Conservation (phyloP, 1,140 invertebrate genomes). For the Rhagoletis pomonella region DNA sequence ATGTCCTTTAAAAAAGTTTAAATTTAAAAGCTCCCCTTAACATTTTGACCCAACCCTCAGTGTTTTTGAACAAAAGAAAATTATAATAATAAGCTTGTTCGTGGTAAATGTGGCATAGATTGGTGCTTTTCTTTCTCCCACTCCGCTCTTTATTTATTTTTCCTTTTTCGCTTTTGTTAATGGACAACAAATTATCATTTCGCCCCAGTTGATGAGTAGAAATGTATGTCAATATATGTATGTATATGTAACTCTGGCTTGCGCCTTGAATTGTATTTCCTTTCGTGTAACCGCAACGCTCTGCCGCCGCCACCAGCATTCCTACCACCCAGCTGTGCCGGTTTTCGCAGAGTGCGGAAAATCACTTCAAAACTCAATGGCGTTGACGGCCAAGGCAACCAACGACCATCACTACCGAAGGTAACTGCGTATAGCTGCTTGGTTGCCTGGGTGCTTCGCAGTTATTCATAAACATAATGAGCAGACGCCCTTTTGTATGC, state of each 20-base stretch:
- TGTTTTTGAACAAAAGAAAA: neutral
- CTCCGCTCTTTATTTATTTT: neutral
- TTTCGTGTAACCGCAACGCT: neutral
- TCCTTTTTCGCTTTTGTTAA: neutral
- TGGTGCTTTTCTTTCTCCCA: neutral
- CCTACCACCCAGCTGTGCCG: neutral
- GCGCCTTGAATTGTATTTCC: conserved; percentile 29
- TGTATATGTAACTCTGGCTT: neutral
- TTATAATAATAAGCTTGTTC: conserved; percentile 16
- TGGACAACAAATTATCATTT: conserved; percentile 44
- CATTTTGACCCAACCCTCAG: neutral
- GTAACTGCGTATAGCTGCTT: neutral
- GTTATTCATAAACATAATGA: neutral
- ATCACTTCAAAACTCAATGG: conserved; percentile 8
- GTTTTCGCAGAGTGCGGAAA: neutral
- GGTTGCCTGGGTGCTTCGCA: neutral
- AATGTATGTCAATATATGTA: neutral
- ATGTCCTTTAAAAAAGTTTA: neutral
- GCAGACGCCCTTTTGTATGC: conserved; percentile 14
- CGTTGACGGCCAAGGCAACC: neutral
- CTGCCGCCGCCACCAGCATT: neutral
- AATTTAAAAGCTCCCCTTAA: neutral
- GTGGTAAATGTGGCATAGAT: neutral
- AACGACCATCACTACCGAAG: neutral
- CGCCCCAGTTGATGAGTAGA: neutral